Evolutionary conservation across 2,113 vertebrate species (phyloP), one percentile per base, ranked within the genome.

Genomic region (Clupea harengus): DNA sequence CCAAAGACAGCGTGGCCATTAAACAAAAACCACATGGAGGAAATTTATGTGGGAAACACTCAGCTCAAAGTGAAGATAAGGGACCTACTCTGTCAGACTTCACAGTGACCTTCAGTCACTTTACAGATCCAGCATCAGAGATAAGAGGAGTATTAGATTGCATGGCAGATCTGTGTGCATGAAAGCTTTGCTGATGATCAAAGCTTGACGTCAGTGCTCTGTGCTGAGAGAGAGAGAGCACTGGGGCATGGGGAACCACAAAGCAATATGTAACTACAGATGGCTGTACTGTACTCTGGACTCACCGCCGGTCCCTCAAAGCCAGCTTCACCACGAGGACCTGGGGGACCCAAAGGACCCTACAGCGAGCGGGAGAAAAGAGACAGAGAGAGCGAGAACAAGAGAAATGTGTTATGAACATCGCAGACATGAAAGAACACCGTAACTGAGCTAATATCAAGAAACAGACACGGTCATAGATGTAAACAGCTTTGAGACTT

Each of bases 291-390:
- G 81, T 45, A 32, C 54, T 57, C 18, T 86, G 45, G 81, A 92
- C 95, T 96, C 89, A 97, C 97, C 95, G 90, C 93, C 8, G 93
- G 92, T 9, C 97, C 97, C 89, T 96, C 95, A 87, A 93, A 94
- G 64, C 97, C 97, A 0, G 57, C 89, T 49, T 96, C 95, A 32
- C 97, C 97, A 46, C 95, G 93, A 57, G 85, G 39, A 15, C 97
- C 97, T 0, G 89, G 11, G 0, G 83, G 91, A 11, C 97, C 97
- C 0, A 88, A 81, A 25, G 89, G 49, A 4, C 97, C 97, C 97
- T 98, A 60, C 4, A 60, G 54, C 20, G 92, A 49, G 28, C 49
- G 45, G 84, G 39, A 81, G 15, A 80, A 39, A 6, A 87, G 11
- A 47, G 49, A 18, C 5, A 81, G 25, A 20, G 20, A n/a, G 45